Evolutionary conservation across 2,113 vertebrate genomes (phyloP).

Genomic region (Eulacestoma nigropectus): DNA sequence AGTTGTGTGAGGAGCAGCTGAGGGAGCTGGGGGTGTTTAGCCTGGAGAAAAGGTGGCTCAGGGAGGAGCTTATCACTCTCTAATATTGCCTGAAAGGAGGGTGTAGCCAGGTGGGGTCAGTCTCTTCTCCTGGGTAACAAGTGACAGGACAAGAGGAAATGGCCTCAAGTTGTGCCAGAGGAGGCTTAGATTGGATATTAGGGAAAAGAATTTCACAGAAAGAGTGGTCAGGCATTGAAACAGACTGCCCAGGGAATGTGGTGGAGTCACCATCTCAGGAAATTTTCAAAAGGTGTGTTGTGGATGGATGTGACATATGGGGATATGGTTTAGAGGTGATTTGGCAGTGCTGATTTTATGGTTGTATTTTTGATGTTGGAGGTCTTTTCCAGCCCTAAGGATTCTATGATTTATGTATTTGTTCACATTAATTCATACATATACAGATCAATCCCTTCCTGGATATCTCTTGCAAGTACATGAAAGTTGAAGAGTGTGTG

Average conservation of each 20-base stretch:
- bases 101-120: rapidly evolving
- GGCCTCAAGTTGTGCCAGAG: neutral
- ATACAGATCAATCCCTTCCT: neutral
- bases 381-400: neutral
- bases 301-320: neutral
- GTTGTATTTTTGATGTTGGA: neutral
- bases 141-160: neutral
- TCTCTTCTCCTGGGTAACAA: neutral
- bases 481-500: neutral
- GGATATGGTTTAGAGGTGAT: neutral
- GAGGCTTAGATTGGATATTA: neutral
- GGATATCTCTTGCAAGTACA: neutral
- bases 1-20: neutral
- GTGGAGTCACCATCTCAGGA: neutral
- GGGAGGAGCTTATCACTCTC: neutral
- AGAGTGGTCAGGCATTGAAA: neutral
- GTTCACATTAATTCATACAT: neutral
- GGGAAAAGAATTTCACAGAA: neutral
- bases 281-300: neutral
- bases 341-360: neutral
- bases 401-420: neutral
- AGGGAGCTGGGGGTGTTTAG: neutral
- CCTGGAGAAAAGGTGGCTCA: neutral
- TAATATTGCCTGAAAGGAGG: neutral
- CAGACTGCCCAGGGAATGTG: neutral